phyloP scores from a whole-genome alignment of 2,113 vertebrate species.

The Plectropomus leopardus region DNA sequence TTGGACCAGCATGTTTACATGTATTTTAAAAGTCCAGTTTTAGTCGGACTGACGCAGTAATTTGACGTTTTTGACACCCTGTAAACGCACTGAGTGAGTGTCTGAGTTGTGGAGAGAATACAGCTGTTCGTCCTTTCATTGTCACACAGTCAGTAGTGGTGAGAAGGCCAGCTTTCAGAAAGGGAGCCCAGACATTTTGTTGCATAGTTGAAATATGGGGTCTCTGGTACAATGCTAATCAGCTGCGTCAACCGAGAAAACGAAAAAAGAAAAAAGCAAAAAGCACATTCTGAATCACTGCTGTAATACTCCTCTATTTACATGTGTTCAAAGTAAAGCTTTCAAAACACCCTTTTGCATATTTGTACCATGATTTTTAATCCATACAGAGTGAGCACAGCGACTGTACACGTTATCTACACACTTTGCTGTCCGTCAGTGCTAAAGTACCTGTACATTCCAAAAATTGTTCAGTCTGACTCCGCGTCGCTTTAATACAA shows the following conservation, averaged over 20 bases:
- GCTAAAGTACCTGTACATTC: conserved; percentile 80
- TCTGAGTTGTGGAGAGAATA: conserved; percentile 90
- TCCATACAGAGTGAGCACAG: conserved; percentile 88
- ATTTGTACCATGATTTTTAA: conserved; percentile 93
- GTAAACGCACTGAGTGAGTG: too few relatives aligned
- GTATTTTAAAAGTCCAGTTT: too few relatives aligned
- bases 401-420: conserved; percentile 92
- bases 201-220: conserved; percentile 98
- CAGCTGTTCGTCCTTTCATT: conserved; percentile 84
- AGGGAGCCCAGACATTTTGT: conserved; percentile 91
- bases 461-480: conserved; percentile 64
- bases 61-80: too few relatives aligned
- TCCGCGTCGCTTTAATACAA: conserved; percentile 82
- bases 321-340: conserved; percentile 99
- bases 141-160: conserved; percentile 66
- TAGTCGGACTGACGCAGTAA: too few relatives aligned
- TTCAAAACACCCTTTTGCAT: conserved; percentile 99
- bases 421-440: conserved; percentile 82
- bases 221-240: conserved; percentile 89
- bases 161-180: conserved; percentile 87
- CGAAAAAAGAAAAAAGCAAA: conserved; percentile 85
- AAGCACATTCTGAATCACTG: conserved; percentile 91
- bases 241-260: conserved; percentile 65
- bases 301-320: conserved; percentile 91
- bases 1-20: too few relatives aligned